Base-by-base conservation (phyloP, 2,113 vertebrate genomes). In the Hypocryptadius cinnamomeus region DNA sequence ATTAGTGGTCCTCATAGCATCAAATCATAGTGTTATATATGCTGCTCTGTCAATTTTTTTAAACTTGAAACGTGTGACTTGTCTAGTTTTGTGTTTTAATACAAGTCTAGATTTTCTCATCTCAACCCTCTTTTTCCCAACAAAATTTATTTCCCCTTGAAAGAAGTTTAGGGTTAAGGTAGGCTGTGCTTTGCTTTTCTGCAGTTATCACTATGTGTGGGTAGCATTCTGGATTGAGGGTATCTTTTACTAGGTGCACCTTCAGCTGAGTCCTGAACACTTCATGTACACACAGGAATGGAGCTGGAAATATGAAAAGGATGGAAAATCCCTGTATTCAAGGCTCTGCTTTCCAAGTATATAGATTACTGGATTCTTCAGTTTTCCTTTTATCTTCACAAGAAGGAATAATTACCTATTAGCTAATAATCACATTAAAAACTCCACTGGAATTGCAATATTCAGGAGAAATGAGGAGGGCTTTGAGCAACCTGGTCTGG, bases 181-280 rank as follows among this genome's bases (percentile, higher is more conserved):
- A 71, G 44, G 70, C 47, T 84, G 51, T 71, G 27, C 47, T 78
- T 59, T 23, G 9, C 30, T 72, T 68, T 82, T 87, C 40, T 53
- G 4, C 5, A 28, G 30, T 47, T 71, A 44, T 20, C 0, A 0
- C 44, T 40, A 25, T 13, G 9, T 0, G 0, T 47, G 10, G 30
- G 11, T 37, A 56, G 64, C 8, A 12, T 64, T 91, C 69, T 81
- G 48, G 53, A 56, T 27, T 51, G 68, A 92, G 47, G 66, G 8
- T n/a, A 57, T n/a, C 14, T 71, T 89, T 79, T 57, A 60, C n/a
- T 9, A 45, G 48, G 57, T 42, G 79, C 81, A 71, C 45, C 48
- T 87, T 76, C 73, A 89, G 44, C 25, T 72, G 74, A 87, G 44
- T 42, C 54, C 35, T 47, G 51, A 91, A 64, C 56, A 72, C 16